These are phyloP conservation scores for Amiota communis DNA, from an alignment of 2,888 invertebrate species.

Conservation along the genomic window DNA sequence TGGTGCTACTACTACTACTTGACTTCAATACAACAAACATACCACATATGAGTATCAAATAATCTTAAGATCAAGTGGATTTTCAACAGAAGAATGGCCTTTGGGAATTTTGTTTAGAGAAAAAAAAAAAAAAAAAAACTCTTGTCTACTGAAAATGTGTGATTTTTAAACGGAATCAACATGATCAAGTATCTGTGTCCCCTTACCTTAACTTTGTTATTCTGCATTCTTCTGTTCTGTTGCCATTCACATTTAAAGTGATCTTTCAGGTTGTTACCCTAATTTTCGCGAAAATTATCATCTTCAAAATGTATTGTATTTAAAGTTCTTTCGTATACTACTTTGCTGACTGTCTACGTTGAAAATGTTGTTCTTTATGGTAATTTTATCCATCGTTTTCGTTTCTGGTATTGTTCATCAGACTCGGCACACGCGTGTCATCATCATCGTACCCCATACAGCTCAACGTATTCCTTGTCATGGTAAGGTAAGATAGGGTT, in stretches of 20 bases:
- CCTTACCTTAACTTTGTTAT: not conserved
- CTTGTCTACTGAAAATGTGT: not conserved
- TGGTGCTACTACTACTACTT: too few species aligned
- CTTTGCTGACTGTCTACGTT: not conserved
- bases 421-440: constrained; percentile 58
- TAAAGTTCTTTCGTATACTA: constrained; percentile 41
- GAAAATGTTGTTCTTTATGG: not conserved
- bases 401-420: constrained; percentile 29
- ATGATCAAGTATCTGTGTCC: not conserved
- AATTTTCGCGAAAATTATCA: constrained; percentile 55
- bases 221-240: not conserved
- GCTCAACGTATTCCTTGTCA: too few species aligned
- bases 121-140: not conserved
- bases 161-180: not conserved
- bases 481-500: not conserved
- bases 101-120: not conserved
- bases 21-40: too few species aligned
- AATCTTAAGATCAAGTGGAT: constrained; percentile 11
- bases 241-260: not conserved
- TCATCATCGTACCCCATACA: constrained; percentile 49
- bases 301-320: not conserved
- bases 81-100: constrained; percentile 15
- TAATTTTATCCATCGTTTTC: constrained; percentile 5
- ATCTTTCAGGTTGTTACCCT: constrained; percentile 56
- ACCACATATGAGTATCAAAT: too few species aligned